A percentile compares a stretch with the other conserved stretches of the same genome.
phyloP scores from a whole-genome alignment of 53 echinoderm and acorn worm species.

The Paracentrotus lividus region DNA sequence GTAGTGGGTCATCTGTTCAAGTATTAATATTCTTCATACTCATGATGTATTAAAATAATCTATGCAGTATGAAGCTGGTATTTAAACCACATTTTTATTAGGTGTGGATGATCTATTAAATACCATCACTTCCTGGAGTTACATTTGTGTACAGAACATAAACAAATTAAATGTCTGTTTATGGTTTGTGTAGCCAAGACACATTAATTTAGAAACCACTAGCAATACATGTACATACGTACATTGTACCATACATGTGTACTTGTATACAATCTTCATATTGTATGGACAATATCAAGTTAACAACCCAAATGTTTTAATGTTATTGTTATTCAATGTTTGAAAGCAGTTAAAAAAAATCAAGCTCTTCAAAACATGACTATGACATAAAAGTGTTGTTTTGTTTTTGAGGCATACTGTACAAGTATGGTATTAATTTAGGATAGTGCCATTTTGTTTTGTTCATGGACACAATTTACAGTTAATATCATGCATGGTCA shows the following conservation, averaged over 20 bases:
- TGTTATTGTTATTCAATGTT: too few relatives aligned
- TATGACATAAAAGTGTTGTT: not conserved
- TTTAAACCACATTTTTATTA: not conserved
- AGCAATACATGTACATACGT: not conserved
- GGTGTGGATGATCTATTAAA: not conserved
- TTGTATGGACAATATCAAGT: too few relatives aligned
- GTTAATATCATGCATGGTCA: constrained; percentile 26
- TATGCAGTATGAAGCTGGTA: not conserved
- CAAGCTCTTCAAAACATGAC: not conserved
- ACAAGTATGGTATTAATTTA: not conserved
- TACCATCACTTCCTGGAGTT: not conserved
- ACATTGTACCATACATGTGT: not conserved
- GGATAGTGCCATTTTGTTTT: not conserved
- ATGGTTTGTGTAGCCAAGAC: not conserved
- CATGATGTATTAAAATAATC: not conserved
- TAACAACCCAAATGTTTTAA: too few relatives aligned
- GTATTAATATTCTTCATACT: too few relatives aligned
- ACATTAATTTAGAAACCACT: too few relatives aligned
- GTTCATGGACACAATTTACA: not conserved
- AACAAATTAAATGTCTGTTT: not conserved
- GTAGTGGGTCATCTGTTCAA: too few relatives aligned
- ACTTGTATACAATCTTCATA: too few relatives aligned
- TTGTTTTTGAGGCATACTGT: not conserved
- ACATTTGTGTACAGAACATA: not conserved
- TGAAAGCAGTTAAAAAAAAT: not conserved